Evolutionary conservation across 2,888 invertebrate genomes (phyloP).

Genomic region (Hetaerina titia): DNA sequence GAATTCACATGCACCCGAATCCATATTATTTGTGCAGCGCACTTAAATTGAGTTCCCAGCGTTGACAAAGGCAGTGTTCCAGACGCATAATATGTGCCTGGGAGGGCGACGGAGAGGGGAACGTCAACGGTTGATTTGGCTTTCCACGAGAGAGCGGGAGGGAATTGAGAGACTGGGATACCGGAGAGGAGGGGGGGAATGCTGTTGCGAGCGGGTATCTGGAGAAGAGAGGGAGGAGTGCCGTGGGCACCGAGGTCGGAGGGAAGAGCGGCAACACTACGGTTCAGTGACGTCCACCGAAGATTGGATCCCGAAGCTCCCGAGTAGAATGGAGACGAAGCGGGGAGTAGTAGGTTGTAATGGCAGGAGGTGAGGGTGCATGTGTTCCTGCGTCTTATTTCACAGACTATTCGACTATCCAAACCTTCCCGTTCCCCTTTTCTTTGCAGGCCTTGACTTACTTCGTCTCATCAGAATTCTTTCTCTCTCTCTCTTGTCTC

Average conservation of each 20-base stretch:
- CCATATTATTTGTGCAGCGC: constrained; percentile 53
- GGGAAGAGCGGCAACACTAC: background rate
- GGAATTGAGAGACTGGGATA: background rate
- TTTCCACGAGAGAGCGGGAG: background rate
- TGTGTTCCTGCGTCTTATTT: background rate
- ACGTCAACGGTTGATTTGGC: background rate
- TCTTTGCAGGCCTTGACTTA: background rate
- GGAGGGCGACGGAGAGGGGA: background rate
- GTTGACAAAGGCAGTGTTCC: constrained; percentile 61
- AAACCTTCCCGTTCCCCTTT: background rate
- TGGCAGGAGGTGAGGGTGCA: background rate
- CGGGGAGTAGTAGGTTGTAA: background rate
- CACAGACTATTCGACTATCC: background rate
- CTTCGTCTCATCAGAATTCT: background rate
- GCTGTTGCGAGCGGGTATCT: background rate
- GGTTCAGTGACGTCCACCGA: constrained; percentile 67
- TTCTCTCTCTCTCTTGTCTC: background rate
- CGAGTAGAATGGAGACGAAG: background rate
- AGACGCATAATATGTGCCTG: constrained; percentile 17
- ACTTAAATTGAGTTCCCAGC: constrained; percentile 55
- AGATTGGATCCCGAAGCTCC: constrained; percentile 62
- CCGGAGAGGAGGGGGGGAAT: background rate
- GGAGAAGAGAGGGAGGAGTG: background rate
- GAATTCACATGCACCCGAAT: constrained; percentile 38
- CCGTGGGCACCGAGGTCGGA: background rate